Conservation (phyloP, 2,797 vertebrate genomes). For the Poecilia picta region DNA sequence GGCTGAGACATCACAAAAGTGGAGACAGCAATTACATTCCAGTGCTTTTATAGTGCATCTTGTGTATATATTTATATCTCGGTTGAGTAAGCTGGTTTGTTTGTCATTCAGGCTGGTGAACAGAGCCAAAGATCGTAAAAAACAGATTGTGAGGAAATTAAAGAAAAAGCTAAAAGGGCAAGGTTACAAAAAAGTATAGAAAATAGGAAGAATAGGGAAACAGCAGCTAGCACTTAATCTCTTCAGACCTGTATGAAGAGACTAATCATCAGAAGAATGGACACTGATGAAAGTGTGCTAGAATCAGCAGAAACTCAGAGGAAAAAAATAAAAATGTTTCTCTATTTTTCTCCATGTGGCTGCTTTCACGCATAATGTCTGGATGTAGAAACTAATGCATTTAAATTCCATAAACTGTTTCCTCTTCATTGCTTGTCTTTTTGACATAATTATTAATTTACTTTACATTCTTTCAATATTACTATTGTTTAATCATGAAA, state of each 20-base stretch:
- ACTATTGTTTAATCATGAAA: not conserved
- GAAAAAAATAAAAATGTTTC: not conserved
- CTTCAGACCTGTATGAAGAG: constrained; percentile 10
- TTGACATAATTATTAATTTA: not conserved
- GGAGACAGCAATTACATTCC: not conserved
- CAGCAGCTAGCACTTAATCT: not conserved
- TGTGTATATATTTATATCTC: not conserved
- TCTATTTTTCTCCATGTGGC: not conserved
- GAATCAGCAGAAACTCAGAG: not conserved
- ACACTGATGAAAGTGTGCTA: constrained; percentile 1
- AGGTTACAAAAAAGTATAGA: not conserved
- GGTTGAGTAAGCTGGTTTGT: not conserved
- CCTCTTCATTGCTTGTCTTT: not conserved
- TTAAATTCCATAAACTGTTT: not conserved
- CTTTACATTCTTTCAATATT: not conserved
- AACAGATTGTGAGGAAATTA: not conserved
- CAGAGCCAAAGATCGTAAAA: not conserved
- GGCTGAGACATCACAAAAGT: not conserved
- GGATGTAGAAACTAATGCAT: not conserved
- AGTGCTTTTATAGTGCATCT: not conserved
- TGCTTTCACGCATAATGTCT: not conserved
- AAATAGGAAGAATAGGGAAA: not conserved
- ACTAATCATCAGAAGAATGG: constrained; percentile 16
- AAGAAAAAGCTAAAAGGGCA: not conserved
- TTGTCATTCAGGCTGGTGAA: not conserved